Evolutionary conservation across 2,888 invertebrate species (phyloP).

Genomic region (Phytoseiulus persimilis): DNA sequence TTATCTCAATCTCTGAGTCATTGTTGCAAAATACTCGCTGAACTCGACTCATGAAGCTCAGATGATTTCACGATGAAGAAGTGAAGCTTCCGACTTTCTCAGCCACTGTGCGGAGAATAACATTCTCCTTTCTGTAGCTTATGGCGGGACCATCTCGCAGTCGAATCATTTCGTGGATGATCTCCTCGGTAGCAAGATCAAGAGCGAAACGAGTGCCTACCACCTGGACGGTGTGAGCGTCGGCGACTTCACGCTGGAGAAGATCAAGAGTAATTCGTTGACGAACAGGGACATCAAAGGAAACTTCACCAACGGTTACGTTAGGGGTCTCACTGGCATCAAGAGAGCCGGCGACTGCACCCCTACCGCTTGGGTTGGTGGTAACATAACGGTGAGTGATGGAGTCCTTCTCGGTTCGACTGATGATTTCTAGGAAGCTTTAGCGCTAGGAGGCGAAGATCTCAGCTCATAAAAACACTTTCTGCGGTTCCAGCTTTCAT

Average conservation of each 20-base stretch:
- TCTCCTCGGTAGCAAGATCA: constrained; percentile 13
- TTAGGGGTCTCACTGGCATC: constrained; percentile 9
- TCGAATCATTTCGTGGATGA: constrained; percentile 32
- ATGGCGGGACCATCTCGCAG: constrained; percentile 22
- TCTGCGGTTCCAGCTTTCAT: not conserved
- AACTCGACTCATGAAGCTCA: no score
- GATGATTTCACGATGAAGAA: not conserved
- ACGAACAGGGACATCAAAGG: constrained; percentile 29
- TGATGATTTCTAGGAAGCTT: no score
- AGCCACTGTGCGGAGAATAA: not conserved
- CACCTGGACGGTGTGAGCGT: constrained; percentile 9
- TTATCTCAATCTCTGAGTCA: no score
- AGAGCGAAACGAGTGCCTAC: not conserved
- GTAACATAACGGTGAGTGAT: constrained; percentile 18
- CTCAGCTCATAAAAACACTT: not conserved
- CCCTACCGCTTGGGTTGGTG: constrained; percentile 19
- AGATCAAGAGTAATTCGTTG: constrained; percentile 19
- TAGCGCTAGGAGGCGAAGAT: not conserved
- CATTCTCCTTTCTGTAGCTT: not conserved
- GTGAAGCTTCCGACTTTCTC: not conserved
- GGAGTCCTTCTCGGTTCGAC: no score
- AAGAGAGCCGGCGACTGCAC: constrained; percentile 27
- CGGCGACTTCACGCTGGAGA: constrained; percentile 18
- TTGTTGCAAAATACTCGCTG: no score
- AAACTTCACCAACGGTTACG: constrained; percentile 12